Percentiles rank a stretch among this genome's conserved stretches.
Conservation (phyloP, 2,888 invertebrate species). For the Mythimna loreyi region DNA sequence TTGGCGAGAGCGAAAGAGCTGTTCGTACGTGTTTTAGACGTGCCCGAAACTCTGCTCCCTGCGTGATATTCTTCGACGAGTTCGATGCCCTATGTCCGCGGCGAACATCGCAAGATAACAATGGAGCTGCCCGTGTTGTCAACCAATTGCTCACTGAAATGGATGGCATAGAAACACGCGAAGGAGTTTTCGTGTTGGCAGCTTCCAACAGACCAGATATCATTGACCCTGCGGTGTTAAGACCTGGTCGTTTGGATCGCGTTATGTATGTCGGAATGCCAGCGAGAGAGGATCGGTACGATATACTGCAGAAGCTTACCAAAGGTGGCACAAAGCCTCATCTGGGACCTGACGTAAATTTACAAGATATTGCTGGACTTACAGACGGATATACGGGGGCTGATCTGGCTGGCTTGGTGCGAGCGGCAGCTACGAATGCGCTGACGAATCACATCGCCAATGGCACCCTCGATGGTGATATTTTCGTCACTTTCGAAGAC, state of each 20-base stretch:
- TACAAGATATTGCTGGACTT: slow-evolving; percentile 93
- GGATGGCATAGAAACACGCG: slow-evolving; percentile 98
- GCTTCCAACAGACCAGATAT: slow-evolving; percentile 99
- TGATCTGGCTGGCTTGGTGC: slow-evolving; percentile 97
- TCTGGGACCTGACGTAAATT: slow-evolving; percentile 94
- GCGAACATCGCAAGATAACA: slow-evolving; percentile 94
- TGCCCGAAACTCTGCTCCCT: slow-evolving; percentile 98
- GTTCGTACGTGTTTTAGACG: slow-evolving; percentile 98
- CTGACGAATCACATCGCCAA: slow-evolving; percentile 94
- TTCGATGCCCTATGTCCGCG: slow-evolving; percentile 98
- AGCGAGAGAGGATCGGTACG: slow-evolving; percentile 93
- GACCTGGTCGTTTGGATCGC: slow-evolving; percentile 97
- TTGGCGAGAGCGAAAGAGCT: slow-evolving; percentile 99
- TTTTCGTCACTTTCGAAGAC: slow-evolving; percentile 93
- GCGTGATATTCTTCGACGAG: slow-evolving; percentile 99
- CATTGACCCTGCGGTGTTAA: slow-evolving; percentile 98
- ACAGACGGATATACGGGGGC: slow-evolving; percentile 97
- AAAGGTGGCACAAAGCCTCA: slow-evolving; percentile 96
- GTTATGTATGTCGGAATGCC: slow-evolving; percentile 98
- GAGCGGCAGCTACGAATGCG: slow-evolving; percentile 96
- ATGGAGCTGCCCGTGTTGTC: slow-evolving; percentile 96
- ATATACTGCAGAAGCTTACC: slow-evolving; percentile 97
- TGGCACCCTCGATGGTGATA: slow-evolving; percentile 88
- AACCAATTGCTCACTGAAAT: slow-evolving; percentile 99
- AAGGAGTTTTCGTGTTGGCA: slow-evolving; percentile 98